Evolutionary conservation across 1,140 invertebrate genomes (phyloP).

Genomic region (Acyrthosiphon pisum): DNA sequence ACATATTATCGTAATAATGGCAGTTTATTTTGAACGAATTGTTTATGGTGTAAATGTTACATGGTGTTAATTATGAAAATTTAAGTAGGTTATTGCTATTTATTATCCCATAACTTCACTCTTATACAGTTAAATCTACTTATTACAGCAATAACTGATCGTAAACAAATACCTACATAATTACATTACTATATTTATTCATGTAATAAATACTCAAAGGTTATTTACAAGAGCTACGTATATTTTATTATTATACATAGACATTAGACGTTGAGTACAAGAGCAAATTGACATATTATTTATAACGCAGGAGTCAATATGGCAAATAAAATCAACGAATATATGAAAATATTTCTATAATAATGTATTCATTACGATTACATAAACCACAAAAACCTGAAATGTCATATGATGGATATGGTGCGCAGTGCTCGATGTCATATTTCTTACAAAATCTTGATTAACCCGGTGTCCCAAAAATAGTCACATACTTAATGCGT

Average conservation of each 20-base stretch:
- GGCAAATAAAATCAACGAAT: background rate
- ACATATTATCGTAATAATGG: background rate
- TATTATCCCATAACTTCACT: constrained; percentile 3
- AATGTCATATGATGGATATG: background rate
- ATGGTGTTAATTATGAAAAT: background rate
- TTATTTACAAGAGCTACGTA: background rate
- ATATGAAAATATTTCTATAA: background rate
- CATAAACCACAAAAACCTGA: background rate
- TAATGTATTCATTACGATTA: background rate
- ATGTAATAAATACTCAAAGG: background rate
- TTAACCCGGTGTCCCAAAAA: background rate
- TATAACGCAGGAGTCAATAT: background rate
- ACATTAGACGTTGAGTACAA: background rate
- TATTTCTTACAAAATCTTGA: background rate
- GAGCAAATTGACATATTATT: background rate
- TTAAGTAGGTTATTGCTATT: background rate
- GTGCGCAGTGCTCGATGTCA: background rate
- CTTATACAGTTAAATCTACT: background rate
- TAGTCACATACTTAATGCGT: background rate
- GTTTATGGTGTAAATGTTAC: background rate
- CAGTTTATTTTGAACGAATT: background rate
- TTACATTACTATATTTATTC: background rate
- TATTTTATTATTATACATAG: background rate
- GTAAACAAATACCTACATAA: background rate
- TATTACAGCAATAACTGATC: background rate